Base-by-base conservation (phyloP, 2,888 invertebrate genomes). In the Theristus sp. region DNA sequence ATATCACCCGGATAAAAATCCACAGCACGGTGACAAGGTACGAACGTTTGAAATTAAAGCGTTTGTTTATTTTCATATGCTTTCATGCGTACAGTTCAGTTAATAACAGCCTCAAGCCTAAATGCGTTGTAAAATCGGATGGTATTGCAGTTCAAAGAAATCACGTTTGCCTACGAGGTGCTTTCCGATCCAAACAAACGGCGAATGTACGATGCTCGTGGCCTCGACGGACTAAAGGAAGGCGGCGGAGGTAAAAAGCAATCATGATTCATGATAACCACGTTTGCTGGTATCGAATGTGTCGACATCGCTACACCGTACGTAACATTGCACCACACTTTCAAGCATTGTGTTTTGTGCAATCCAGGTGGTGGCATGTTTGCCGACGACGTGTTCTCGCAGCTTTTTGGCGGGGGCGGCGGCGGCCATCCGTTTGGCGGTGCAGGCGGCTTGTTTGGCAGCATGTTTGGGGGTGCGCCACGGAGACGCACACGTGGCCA, bases 141-240 rank as follows among this genome's bases (percentile, higher is more conserved):
- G n/a, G n/a, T n/a, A 30, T 70, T 71, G 58, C 66, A 78, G 79
- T 90, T 91, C 73, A 90, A 91, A 76, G 91, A 93, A 80, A 91
- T 93, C 68, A 88, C 89, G 62, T 90, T 86, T 78, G 91, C 91
- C 0, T 89, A 91, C 75, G 91, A 93, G 79, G 84, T 90, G 56
- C 79, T 93, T 59, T 89, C 89, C 20, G 87, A 90, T 78, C 81
- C 86, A 2, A 86, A 87, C 69, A 90, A 90, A 76, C 80, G 86
- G 61, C 82, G 84, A 70, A 79, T 84, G 52, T 93, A 93, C 74
- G 90, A 93, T 75, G 83, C 83, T 70, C 83, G 82, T 78, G 93
- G 91, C 3, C 74, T 91, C 66, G 86, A 87, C 73, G 91, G 88
- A 0, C 77, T 91, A 67, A 88, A 89, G 77, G 87, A 87, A 73